Percentiles rank a stretch among this genome's conserved stretches.
phyloP scores from a whole-genome alignment of 2,797 vertebrate genomes.

The Merluccius polli region DNA sequence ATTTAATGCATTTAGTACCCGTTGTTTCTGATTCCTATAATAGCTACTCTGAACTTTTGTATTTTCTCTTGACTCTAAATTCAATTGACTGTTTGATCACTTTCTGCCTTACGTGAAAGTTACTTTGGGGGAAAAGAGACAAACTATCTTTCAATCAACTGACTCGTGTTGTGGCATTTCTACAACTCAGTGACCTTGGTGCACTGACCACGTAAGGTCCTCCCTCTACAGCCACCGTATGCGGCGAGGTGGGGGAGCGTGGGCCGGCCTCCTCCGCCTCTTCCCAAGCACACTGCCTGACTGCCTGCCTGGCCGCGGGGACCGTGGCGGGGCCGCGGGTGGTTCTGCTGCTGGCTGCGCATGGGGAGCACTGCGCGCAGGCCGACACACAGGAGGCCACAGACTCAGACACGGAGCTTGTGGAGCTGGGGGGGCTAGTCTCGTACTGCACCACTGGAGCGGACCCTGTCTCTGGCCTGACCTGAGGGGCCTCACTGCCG shows the following conservation, averaged over 20 bases:
- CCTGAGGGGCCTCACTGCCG: constrained; percentile 42
- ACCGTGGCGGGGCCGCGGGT: not conserved
- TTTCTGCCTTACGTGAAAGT: not conserved
- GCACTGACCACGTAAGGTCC: not conserved
- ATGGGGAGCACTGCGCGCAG: no score
- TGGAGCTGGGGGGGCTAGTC: constrained; percentile 52
- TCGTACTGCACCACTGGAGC: constrained; percentile 30
- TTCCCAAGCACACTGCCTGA: not conserved
- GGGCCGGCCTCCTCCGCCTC: not conserved
- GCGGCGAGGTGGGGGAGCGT: not conserved
- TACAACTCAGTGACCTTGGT: not conserved
- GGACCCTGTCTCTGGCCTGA: constrained; percentile 52
- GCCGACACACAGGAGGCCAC: constrained; percentile 78
- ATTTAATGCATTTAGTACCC: not conserved
- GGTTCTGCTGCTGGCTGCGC: no score
- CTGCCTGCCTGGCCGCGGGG: no score
- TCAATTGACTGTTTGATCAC: not conserved
- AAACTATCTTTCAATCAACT: not conserved
- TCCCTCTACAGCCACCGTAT: not conserved
- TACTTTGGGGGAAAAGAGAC: not conserved
- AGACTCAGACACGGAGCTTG: constrained; percentile 72
- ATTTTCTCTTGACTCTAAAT: no score
- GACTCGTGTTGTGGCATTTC: not conserved
- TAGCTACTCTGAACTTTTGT: not conserved
- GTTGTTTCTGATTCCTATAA: not conserved